Evolutionary conservation across 1,140 invertebrate species (phyloP), one percentile per base, ranked within the genome.

Genomic region (Drosophila guanche): DNA sequence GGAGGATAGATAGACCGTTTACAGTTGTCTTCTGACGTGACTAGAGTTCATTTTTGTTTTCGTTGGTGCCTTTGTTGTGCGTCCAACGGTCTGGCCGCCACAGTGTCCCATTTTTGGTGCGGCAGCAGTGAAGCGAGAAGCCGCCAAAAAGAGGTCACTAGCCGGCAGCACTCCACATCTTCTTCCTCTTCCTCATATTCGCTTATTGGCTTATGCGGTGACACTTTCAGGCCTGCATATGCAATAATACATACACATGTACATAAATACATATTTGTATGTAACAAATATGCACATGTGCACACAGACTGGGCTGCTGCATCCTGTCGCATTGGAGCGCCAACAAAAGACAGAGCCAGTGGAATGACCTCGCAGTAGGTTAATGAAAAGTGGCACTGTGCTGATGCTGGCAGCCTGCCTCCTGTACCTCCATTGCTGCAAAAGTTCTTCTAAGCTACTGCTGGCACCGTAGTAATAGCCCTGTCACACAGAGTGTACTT

Each of bases 281-380:
- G 29, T 65, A 43, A 16, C 12, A 27, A 42, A 27, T 67, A 60
- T 76, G 27, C 27, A 37, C 14, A 20, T 50, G 46, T 33, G 23
- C 22, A 27, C 33, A 43, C n/a, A 69, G 20, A 46, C 16, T 27
- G 25, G 59, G 16, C 16, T 33, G 10, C 33, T 12, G 10, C 10
- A 48, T 66, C 66, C 66, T 16, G 60, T 27, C 27, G 14, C 4
- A 10, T 47, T 53, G 50, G 22, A 16, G 12, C 37, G 23, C 40
- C 68, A 68, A 73, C 53, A 56, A 73, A 80, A 75, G 68, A 48
- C 73, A 58, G 55, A 65, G 71, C 50, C 68, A 88, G 83, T 76
- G 84, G 78, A 88, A 88, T 79, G 83, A 88, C 84, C 83, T 83
- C 78, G 20, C 59, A 88, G 83, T 88, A 88, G 83, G 83, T 88